A percentile compares a stretch with the other conserved stretches of the same genome.
Evolutionary conservation across 2,113 vertebrate genomes (phyloP).

Genomic region (Strix uralensis): DNA sequence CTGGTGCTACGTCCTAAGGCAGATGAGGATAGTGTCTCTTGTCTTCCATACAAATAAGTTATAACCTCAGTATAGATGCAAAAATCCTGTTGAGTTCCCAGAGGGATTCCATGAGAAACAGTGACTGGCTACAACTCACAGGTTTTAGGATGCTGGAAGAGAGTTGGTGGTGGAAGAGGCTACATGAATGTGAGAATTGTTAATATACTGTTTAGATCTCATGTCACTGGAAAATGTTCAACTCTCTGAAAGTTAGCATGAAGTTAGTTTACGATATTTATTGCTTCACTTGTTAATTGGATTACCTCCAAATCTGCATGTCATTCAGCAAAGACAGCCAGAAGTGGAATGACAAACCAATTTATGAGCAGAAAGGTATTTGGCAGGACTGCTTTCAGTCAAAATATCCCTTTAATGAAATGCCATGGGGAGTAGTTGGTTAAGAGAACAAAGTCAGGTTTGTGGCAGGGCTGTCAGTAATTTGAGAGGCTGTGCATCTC

Average conservation of each 20-base stretch:
- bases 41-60: not conserved
- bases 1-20: not conserved
- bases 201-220: not conserved
- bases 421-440: constrained; percentile 66
- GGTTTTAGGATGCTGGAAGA: not conserved
- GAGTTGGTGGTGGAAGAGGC: not conserved
- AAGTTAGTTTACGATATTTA: not conserved
- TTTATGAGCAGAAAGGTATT: constrained; percentile 63
- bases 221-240: not conserved
- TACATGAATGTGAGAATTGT: not conserved
- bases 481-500: constrained; percentile 64
- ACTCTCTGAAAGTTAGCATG: not conserved
- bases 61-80: not conserved
- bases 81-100: not conserved
- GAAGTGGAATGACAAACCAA: constrained; percentile 46
- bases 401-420: constrained; percentile 70
- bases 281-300: constrained; percentile 27
- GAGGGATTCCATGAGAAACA: not conserved
- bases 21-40: not conserved
- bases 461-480: constrained; percentile 68
- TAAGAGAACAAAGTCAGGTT: constrained; percentile 74
- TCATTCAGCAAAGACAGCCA: constrained; percentile 20
- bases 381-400: constrained; percentile 59
- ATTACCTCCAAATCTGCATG: constrained; percentile 34
- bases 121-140: not conserved